Evolutionary conservation across 2,797 vertebrate genomes (phyloP).

Genomic region (Mycteria americana): DNA sequence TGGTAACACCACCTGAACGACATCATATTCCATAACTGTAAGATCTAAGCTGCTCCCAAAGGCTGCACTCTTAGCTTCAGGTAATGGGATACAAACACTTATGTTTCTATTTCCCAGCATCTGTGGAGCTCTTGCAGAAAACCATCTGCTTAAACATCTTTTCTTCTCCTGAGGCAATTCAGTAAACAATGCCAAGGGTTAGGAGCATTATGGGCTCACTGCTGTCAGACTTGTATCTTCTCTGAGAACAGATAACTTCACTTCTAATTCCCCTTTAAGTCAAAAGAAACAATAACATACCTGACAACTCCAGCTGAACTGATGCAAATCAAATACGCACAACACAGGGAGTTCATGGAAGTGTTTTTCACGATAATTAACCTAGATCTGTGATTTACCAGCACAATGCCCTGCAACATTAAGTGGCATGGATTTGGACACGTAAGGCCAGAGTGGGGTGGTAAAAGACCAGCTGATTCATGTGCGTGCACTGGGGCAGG

Average conservation of each 20-base stretch:
- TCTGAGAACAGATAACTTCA: background rate
- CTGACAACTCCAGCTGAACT: background rate
- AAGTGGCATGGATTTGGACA: background rate
- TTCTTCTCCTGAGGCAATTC: background rate
- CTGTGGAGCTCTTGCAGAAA: background rate
- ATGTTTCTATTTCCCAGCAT: background rate
- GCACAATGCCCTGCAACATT: background rate
- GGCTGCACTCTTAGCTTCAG: background rate
- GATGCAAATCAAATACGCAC: background rate
- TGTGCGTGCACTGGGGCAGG: background rate
- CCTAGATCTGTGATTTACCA: background rate
- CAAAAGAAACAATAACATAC: background rate
- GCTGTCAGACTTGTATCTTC: background rate
- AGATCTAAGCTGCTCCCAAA: background rate
- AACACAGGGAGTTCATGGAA: fast-evolving
- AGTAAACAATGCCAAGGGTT: background rate
- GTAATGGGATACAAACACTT: background rate
- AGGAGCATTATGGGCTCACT: background rate
- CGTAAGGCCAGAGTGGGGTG: fast-evolving
- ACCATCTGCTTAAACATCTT: background rate
- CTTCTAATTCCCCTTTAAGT: background rate
- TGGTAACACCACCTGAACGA: background rate
- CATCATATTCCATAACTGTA: fast-evolving
- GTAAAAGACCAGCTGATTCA: background rate
- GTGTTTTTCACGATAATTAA: background rate